Evolutionary conservation across 2,113 vertebrate genomes (phyloP), one percentile per base, ranked within the genome.

Genomic region (Engystomops pustulosus): DNA sequence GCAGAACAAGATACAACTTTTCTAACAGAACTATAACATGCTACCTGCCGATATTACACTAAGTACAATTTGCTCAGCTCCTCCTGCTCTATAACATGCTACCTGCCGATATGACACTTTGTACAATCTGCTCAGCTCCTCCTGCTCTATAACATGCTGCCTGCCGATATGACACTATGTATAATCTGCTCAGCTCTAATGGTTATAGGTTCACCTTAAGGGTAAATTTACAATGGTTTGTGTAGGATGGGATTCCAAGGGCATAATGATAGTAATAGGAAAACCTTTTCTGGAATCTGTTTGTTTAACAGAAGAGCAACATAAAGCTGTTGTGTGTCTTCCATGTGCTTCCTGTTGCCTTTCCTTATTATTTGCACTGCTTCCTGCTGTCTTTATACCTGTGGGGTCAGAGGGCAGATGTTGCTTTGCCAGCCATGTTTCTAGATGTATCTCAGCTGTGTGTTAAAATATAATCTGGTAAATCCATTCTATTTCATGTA

Each of bases 311-410:
- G 51, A 53, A 36, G 18, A 18, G 41, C 4, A 74, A 18, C 53
- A 55, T 9, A 45, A 71, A 15, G 12, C 69, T 15, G 23, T 18
- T 45, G 70, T 49, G 44, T 30, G 25, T 25, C 14, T 70, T 23
- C 9, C 32, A 0, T n/a, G 10, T 75, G 45, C 25, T 78, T 38
- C 53, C 53, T 78, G 75, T 74, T 74, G 15, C 41, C 34, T 60
- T 58, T 27, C 47, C 51, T 60, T 4, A 25, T 78, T 6, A n/a
- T 32, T 17, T 41, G 7, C 53, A n/a, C 51, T 38, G n/a, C 51
- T 78, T 60, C 75, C 75, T 78, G 75, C 41, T 60, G 53, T 58
- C 20, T 41, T 60, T 60, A 23, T 78, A n/a, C 34, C 60, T 6
- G 6, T 17, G n/a, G 74, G 74, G 74, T 76, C 74, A 55, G 8